Evolutionary conservation across 2,113 vertebrate genomes (phyloP), one percentile per base, ranked within the genome.

Genomic region (Clarias magur): DNA sequence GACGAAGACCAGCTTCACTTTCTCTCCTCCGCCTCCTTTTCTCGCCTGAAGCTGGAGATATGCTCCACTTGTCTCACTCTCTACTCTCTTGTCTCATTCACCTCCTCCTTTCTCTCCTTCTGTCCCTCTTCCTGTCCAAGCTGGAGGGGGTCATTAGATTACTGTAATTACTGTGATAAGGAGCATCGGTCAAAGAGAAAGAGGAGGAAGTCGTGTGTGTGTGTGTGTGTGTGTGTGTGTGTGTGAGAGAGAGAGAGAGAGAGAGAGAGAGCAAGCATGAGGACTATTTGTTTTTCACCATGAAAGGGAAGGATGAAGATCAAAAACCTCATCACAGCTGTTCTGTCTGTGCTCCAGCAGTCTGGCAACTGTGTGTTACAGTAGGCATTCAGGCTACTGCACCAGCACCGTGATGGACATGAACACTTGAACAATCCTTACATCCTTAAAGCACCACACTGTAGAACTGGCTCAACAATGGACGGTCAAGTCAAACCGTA

Each of bases 251-350:
- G 78, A 65, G 83, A 48, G 48, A 48, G 86, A 83, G 86, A 83
- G 82, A 88, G 75, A 30, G 89, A 67, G 79, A 83, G 73, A 65
- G 83, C 16, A 87, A 91, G 90, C 92, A 91, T 93, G 83, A 89
- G 92, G 86, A 63, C 65, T 87, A 53, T 87, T 83, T 83, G 81
- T 87, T 67, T 83, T 76, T 78, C 17, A 21, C 19, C 21, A 92
- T 94, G 92, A 94, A 95, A 94, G 93, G 93, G 25, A 93, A 92
- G 88, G 92, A 92, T 85, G 90, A 86, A 90, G 93, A 93, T 95
- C 91, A 94, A 94, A 95, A 93, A 93, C 89, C 87, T 86, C 86
- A 82, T 88, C 88, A 91, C 94, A 94, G 93, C 94, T 94, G 94
- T 92, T 93, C 92, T 93, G 92, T 93, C 92, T 92, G 89, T 94